Evolutionary conservation across 2,797 vertebrate genomes (phyloP).

Genomic region (Macropodus opercularis): DNA sequence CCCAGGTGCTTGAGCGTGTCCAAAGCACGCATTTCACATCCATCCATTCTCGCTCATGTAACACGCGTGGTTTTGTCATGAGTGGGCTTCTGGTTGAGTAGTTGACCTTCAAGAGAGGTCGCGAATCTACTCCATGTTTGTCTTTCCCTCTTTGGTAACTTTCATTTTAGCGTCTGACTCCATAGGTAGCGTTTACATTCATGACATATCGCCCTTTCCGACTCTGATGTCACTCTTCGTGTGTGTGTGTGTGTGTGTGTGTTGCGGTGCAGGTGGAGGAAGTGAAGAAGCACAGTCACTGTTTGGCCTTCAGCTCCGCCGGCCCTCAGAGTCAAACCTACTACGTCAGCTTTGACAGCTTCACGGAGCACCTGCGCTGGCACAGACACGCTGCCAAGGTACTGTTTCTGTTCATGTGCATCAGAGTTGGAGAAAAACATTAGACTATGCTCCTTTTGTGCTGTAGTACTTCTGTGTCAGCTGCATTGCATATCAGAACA

Average conservation of each 20-base stretch:
- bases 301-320: constrained; percentile 96
- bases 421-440: constrained; percentile 12
- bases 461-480: constrained; percentile 35
- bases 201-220: constrained; percentile 33
- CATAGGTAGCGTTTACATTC: constrained; percentile 7
- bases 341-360: constrained; percentile 96
- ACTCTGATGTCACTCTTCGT: constrained; percentile 20
- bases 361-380: constrained; percentile 97
- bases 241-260: constrained; percentile 44
- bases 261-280: constrained; percentile 89
- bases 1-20: constrained; percentile 23
- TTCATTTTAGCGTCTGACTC: constrained; percentile 1
- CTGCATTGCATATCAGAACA: constrained; percentile 42
- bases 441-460: constrained; percentile 31
- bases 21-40: constrained; percentile 30
- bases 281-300: constrained; percentile 98
- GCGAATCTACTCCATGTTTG: constrained; percentile 6
- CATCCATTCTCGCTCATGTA: constrained; percentile 23
- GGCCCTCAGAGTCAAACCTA: constrained; percentile 98
- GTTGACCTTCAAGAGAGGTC: constrained; percentile 8
- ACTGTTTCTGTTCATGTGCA: constrained; percentile 25
- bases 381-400: constrained; percentile 96
- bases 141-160: constrained; percentile 3
- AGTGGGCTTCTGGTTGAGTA: constrained; percentile 29
- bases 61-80: constrained; percentile 36